Evolutionary conservation across 2,888 invertebrate species (phyloP), one percentile per base, ranked within the genome.

Genomic region (Hypomecis punctinalis): DNA sequence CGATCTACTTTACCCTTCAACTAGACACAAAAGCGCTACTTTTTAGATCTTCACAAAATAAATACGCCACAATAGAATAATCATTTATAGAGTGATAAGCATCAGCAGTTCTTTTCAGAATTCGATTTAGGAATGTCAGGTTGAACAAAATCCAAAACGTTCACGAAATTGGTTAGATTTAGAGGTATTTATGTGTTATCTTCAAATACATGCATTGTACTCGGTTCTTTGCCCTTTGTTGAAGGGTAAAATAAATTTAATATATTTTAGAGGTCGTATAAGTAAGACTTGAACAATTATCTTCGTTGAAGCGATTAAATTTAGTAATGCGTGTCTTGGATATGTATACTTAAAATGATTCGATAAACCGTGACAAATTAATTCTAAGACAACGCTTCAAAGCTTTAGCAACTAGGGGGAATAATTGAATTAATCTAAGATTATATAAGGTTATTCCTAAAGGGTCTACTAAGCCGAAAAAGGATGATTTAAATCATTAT

Each of bases 91-190:
- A n/a, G n/a, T 40, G 52, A 52, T 40, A 33, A 42, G n/a, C 40
- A 52, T 52, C 52, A 40, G 52, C 13, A 51, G 13, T 39, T 52
- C 33, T 42, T 52, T 52, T 37, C 40, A 7, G 40, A 40, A 42
- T 52, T 52, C 23, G n/a, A 52, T 52, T 52, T 40, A 42, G 23
- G 10, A 40, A 40, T 52, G 52, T 40, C 52, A 52, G 40, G 40
- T 42, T 52, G 40, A 52, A 51, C 49, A 11, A 51, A 51, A 13
- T 13, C 51, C 6, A 10, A 52, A 52, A 42, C 9, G 33, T 23
- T 52, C 52, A 52, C 33, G 52, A 52, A 52, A 52, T 23, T 52
- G 40, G 23, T 52, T 40, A 23, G 33, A 40, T 52, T 40, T 51
- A 37, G 9, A 40, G n/a, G 40, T 33, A 52, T 52, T 52, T 52